phyloP scores from a whole-genome alignment of 2,797 vertebrate species.

The Peromyscus attwateri region DNA sequence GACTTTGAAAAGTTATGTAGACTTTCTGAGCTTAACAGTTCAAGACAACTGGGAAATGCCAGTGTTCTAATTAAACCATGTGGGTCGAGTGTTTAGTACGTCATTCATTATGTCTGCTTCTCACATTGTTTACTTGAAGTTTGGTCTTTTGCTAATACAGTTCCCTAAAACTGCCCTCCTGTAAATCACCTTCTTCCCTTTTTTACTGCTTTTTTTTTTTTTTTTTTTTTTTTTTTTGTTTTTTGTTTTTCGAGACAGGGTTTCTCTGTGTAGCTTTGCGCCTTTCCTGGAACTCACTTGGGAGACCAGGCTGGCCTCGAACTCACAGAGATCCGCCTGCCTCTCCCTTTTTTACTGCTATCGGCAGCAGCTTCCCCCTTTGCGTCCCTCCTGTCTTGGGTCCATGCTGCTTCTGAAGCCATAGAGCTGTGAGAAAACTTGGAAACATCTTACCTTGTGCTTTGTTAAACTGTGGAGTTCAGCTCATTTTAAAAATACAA shows the following conservation, averaged over 20 bases:
- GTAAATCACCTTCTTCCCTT: neutral
- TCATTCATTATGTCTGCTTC: neutral
- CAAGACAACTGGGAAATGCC: neutral
- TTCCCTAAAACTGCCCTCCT: neutral
- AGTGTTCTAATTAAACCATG: neutral
- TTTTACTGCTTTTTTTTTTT: too few species aligned
- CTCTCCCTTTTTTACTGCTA: too few species aligned
- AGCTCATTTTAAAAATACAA: neutral
- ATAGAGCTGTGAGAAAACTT: neutral
- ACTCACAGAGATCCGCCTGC: too few species aligned
- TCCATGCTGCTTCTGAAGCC: neutral
- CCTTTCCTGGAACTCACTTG: too few species aligned
- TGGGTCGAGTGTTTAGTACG: neutral
- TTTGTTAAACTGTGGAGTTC: neutral
- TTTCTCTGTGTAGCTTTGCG: too few species aligned
- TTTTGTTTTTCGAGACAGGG: too few species aligned
- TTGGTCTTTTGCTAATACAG: neutral
- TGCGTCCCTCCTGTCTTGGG: neutral
- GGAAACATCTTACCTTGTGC: neutral
- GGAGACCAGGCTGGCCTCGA: too few species aligned
- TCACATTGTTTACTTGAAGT: neutral
- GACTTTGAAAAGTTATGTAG: slow-evolving; percentile 34
- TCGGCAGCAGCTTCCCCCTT: neutral
- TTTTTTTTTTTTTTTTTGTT: too few species aligned
- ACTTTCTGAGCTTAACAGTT: slow-evolving; percentile 1